Evolutionary conservation across 2,113 vertebrate species (phyloP).

Genomic region (Pampusana beccarii): DNA sequence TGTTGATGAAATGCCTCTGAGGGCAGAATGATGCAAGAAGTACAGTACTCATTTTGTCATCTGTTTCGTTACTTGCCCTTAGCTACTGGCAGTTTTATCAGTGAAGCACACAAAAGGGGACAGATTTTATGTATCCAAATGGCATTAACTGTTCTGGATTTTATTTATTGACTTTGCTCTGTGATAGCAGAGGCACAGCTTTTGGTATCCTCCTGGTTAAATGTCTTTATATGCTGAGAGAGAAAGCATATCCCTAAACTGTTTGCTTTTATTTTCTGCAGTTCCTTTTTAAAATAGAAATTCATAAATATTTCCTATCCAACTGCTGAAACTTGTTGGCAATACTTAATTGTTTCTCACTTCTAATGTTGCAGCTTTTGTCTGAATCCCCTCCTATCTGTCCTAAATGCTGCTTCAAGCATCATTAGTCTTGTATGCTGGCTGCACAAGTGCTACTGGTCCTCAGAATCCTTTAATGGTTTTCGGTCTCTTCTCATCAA

Average conservation of each 20-base stretch:
- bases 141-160: constrained; percentile 2
- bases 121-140: neutral
- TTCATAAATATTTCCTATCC: neutral
- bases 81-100: neutral
- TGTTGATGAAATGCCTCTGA: neutral
- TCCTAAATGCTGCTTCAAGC: neutral
- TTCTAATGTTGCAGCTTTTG: neutral
- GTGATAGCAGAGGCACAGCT: neutral
- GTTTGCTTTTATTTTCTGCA: neutral
- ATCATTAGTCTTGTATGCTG: neutral
- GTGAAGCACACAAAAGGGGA: neutral
- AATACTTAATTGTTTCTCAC: neutral
- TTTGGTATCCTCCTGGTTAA: neutral
- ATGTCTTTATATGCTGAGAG: neutral
- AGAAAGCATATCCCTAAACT: neutral
- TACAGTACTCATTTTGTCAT: neutral
- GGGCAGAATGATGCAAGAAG: neutral
- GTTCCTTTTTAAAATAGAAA: neutral
- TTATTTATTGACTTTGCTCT: constrained; percentile 12
- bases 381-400: neutral
- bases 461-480: neutral
- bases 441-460: neutral
- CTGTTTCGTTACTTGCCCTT: neutral
- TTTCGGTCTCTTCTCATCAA: neutral
- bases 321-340: neutral